Percentiles rank a stretch among this genome's conserved stretches.
Conservation (phyloP, 2,888 invertebrate genomes). For the Phaedon cochleariae region DNA sequence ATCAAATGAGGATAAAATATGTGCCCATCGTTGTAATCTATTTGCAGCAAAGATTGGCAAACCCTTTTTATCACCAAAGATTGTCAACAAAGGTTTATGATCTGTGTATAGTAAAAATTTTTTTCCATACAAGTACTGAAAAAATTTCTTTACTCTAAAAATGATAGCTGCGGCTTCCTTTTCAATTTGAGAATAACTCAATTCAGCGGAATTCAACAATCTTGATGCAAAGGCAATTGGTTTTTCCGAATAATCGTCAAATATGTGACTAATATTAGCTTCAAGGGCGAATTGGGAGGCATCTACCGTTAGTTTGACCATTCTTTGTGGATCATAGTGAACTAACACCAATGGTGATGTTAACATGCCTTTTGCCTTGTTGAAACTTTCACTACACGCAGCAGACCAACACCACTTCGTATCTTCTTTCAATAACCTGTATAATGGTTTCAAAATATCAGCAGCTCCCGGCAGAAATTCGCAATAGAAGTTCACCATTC, state of each 20-base stretch:
- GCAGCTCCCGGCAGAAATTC: not conserved
- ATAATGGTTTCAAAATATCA: too few relatives aligned
- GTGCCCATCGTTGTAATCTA: conserved; percentile 15
- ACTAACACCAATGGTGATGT: not conserved
- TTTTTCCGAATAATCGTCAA: not conserved
- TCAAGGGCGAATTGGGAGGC: not conserved
- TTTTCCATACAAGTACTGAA: too few relatives aligned
- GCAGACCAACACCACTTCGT: not conserved
- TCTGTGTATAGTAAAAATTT: too few relatives aligned
- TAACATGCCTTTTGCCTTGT: not conserved
- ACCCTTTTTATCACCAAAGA: not conserved
- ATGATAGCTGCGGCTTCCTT: too few relatives aligned
- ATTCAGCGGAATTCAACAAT: conserved; percentile 10
- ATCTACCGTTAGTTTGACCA: not conserved
- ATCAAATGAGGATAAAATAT: conserved; percentile 11
- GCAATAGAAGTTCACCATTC: not conserved
- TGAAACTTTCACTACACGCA: not conserved
- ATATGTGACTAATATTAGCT: not conserved
- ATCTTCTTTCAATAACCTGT: not conserved
- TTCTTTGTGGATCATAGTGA: not conserved
- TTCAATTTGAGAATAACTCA: conserved; percentile 8
- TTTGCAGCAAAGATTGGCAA: conserved; percentile 8
- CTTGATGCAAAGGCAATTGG: too few relatives aligned
- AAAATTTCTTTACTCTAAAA: too few relatives aligned
- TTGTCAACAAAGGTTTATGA: too few relatives aligned